These are phyloP conservation scores for Watersipora subatra DNA, from an alignment of 1,140 invertebrate species.

Conservation along the genomic window DNA sequence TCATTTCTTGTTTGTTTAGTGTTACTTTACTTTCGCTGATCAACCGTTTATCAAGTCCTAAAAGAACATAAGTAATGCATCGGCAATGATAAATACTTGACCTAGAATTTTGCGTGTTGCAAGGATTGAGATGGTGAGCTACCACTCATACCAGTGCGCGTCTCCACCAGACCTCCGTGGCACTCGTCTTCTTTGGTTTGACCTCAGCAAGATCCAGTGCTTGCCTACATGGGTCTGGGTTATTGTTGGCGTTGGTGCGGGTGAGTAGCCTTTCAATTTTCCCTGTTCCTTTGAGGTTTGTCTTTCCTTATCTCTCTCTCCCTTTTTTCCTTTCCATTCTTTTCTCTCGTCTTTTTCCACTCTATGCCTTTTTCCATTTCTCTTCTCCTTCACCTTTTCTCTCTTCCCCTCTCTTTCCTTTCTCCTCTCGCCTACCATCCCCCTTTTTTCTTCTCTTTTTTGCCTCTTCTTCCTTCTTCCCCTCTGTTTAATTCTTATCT, in stretches of 20 bases:
- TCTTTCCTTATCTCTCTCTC: conserved; percentile 2
- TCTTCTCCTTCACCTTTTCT: not conserved
- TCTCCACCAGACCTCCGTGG: not conserved
- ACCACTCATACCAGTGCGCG: not conserved
- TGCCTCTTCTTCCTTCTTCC: not conserved
- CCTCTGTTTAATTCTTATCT: not conserved
- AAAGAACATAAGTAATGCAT: too few species aligned
- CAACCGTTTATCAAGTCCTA: too few species aligned
- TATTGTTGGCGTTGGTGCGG: not conserved
- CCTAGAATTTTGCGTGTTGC: too few species aligned
- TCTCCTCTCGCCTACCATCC: conserved; percentile 5
- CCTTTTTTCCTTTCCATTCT: not conserved
- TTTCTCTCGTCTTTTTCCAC: not conserved
- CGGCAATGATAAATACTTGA: too few species aligned
- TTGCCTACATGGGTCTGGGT: not conserved
- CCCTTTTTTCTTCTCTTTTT: not conserved
- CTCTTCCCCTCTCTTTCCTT: conserved; percentile 5
- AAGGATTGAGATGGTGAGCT: not conserved
- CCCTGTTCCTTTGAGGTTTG: not conserved
- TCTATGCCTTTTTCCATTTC: not conserved
- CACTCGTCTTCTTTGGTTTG: not conserved
- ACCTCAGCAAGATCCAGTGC: not conserved
- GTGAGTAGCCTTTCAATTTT: not conserved
- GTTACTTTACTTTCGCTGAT: too few species aligned
- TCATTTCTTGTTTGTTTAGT: too few species aligned